Conservation (phyloP, 2,888 invertebrate genomes). For the Mantis religiosa region DNA sequence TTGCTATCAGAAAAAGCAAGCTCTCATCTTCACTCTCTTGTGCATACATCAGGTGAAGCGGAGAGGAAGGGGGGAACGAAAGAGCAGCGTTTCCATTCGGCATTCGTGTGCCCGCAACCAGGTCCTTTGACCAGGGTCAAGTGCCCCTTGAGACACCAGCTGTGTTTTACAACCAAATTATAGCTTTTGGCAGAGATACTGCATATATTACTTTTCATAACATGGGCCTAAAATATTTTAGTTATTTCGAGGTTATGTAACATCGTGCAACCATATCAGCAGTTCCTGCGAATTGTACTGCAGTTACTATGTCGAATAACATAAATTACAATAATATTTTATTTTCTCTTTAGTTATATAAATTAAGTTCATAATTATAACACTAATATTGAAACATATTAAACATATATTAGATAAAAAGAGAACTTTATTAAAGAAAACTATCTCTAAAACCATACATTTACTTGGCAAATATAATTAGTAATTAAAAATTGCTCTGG, state of each 20-base stretch:
- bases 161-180: background rate
- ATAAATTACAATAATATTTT: no score
- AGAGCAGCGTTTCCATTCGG: background rate
- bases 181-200: background rate
- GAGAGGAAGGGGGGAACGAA: background rate
- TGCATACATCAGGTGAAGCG: background rate
- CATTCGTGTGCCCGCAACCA: background rate
- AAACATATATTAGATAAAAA: no score
- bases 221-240: background rate
- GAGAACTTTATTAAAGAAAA: no score
- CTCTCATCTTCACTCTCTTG: background rate
- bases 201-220: background rate
- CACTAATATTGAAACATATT: no score
- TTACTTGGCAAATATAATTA: no score
- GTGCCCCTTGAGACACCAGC: background rate
- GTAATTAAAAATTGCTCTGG: no score
- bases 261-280: no score
- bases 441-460: no score
- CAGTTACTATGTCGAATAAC: no score
- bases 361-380: no score
- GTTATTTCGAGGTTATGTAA: background rate
- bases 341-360: no score
- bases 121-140: background rate
- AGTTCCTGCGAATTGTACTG: no score
- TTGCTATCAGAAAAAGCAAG: slow-evolving; percentile 3